These are phyloP conservation scores for Dipodomys merriami DNA, from an alignment of 2,113 vertebrate species.

Conservation along the genomic window DNA sequence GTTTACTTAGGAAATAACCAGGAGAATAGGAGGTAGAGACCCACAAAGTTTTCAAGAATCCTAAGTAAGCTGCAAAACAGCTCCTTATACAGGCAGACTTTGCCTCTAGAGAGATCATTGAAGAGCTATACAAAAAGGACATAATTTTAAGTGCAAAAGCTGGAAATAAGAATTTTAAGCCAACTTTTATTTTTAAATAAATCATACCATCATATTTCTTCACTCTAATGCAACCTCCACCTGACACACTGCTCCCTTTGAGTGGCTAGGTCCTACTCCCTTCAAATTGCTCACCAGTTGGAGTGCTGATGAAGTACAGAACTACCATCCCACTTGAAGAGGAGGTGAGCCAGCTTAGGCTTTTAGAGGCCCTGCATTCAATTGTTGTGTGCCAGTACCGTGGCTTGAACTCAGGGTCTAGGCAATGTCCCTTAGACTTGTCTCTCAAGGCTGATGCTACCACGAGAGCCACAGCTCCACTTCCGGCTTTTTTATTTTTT, in stretches of 20 bases:
- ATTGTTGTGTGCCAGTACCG: too few relatives aligned
- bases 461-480: too few relatives aligned
- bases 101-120: background rate
- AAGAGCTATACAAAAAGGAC: background rate
- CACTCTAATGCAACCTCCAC: background rate
- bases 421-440: too few relatives aligned
- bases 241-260: background rate
- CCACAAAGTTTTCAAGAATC: constrained; percentile 5
- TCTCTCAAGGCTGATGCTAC: too few relatives aligned
- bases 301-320: background rate
- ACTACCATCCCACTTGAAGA: background rate
- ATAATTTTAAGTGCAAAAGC: background rate
- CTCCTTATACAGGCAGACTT: background rate
- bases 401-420: too few relatives aligned
- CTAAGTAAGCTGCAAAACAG: background rate
- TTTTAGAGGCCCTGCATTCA: background rate
- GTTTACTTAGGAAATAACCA: constrained; percentile 8
- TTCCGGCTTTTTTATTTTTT: too few relatives aligned
- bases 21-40: background rate
- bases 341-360: background rate
- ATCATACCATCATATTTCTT: background rate
- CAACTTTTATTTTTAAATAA: background rate
- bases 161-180: background rate
- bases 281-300: background rate
- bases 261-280: background rate